Base-by-base conservation (phyloP, 2,797 vertebrate genomes). In the Phyllotis vaccarum region DNA sequence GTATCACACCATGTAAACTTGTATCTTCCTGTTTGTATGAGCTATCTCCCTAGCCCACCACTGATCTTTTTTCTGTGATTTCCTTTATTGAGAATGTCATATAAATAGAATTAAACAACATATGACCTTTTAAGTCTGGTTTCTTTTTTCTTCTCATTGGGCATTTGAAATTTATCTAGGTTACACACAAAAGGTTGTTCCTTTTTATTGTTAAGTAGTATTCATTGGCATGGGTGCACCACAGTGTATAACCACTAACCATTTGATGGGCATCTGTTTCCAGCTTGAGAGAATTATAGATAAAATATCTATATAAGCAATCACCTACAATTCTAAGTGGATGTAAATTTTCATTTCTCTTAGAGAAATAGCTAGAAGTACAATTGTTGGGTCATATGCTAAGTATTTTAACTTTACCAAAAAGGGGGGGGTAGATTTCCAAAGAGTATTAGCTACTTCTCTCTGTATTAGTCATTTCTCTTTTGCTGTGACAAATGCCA, bases 381-480 rank as follows among this genome's bases (percentile, higher is more conserved):
- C 58, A 19, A 49, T 64, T 95, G 75, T 49, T 88, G 37, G 72
- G 52, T 87, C 68, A 68, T 54, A 46, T 37, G 27, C 6, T 54
- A 86, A 76, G 52, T 85, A 17, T 40, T 66, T 95, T 88, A 87
- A 78, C n/a, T 92, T 95, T 89, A 86, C 91, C 46, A 70, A n/a
- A 74, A 95, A n/a, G n/a, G n/a, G n/a, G n/a, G n/a, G n/a, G n/a
- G n/a, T n/a, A n/a, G 16, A 72, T 72, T 90, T 88, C 70, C 80
- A 54, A 87, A 76, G 37, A 22, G 40, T 56, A 17, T 40, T 56
- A 37, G 9, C 54, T 56, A 37, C 29, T 86, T 54, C 52, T 37
- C 49, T 70, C 16, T 72, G 40, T 56, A 37, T 56, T 58, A 21
- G 3, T 37, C 29, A 21, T 37, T 87, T 40, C 37, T 40, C 52